Base-by-base conservation (phyloP, 2,113 vertebrate species). In the Gasterosteus aculeatus region DNA sequence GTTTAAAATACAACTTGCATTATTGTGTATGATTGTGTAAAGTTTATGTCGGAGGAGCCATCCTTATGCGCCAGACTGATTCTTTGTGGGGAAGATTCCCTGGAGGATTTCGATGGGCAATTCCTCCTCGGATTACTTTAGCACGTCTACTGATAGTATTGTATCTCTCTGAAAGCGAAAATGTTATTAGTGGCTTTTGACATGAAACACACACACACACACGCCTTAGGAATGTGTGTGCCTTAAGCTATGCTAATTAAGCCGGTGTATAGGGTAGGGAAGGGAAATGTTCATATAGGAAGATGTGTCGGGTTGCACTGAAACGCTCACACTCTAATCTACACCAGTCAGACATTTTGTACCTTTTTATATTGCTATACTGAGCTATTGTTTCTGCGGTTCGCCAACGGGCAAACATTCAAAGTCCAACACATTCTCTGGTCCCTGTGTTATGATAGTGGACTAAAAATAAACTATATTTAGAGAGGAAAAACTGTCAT, bases 401-500 rank as follows among this genome's bases (percentile, higher is more conserved):
- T 47, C 64, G 62, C 72, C 73, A 70, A 53, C 38, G 54, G 69
- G 46, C 44, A 80, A 83, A 85, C 69, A 81, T 60, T 62, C 75
- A 41, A 46, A 33, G 12, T 76, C 54, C 69, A 68, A 69, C 53
- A 66, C 54, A 64, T 67, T 69, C 19, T 59, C 33, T 74, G 38
- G 64, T 61, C 22, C 60, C 35, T 1, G 15, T 66, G 46, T 68
- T 80, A 77, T 86, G n/a, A 82, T 65, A n/a, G 42, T 75, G 57
- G 76, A 81, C 64, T 85, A 69, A 68, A 74, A 85, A 81, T 74
- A 75, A 80, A 42, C 46, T 31, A 44, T 79, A 61, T 46, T 42
- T 60, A 63, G 16, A 58, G 65, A 60, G 38, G 53, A 81, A 70
- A 39, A 22, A 39, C 16, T 49, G 60, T 72, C 33, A 71, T 75